Evolutionary conservation across 2,113 vertebrate genomes (phyloP).

Genomic region (Peromyscus leucopus): DNA sequence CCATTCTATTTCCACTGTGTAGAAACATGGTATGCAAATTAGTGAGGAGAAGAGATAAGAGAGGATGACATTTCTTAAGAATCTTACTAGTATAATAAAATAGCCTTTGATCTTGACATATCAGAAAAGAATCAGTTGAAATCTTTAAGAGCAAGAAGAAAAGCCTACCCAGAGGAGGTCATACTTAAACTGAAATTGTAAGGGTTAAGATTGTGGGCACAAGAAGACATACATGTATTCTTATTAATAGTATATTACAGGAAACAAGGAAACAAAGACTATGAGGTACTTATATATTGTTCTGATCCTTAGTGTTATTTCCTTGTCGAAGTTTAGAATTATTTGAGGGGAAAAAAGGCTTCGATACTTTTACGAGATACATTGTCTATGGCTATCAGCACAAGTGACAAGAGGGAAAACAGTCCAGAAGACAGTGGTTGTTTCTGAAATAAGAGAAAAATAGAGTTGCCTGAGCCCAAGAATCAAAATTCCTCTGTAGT

Average conservation of each 20-base stretch:
- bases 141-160: background rate
- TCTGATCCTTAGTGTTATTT: background rate
- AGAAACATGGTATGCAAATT: background rate
- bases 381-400: background rate
- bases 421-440: background rate
- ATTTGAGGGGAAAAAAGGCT: background rate
- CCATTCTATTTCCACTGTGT: background rate
- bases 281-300: background rate
- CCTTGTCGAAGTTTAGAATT: background rate
- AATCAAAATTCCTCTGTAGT: background rate
- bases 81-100: background rate
- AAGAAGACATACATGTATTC: background rate
- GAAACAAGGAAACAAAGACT: background rate
- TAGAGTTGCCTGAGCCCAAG: background rate
- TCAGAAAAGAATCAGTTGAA: background rate
- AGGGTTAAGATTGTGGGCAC: accelerated
- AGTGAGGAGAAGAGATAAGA: background rate
- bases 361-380: background rate
- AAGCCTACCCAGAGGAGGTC: background rate
- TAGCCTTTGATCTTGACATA: background rate
- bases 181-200: background rate
- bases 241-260: background rate
- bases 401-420: background rate
- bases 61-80: background rate
- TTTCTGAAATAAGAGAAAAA: background rate